Evolutionary conservation across 1,140 invertebrate species (phyloP).

Genomic region (Caenorhabditis briggsae): DNA sequence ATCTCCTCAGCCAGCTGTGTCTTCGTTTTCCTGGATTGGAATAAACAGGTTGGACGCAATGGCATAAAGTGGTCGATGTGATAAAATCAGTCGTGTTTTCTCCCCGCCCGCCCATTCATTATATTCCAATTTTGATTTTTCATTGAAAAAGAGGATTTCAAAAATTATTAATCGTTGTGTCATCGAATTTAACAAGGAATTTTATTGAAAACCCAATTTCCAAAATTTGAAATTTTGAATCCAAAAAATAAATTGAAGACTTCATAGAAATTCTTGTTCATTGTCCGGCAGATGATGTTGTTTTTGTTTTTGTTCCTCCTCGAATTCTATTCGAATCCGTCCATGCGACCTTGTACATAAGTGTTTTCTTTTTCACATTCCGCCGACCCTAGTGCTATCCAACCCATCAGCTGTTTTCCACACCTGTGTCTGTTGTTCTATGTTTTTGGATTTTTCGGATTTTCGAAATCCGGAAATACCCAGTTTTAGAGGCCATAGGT

Average conservation of each 20-base stretch:
- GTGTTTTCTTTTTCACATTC: slow-evolving; percentile 4
- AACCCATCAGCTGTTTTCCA: not conserved
- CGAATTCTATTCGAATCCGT: not conserved
- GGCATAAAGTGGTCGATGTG: slow-evolving; percentile 13
- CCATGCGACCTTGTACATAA: slow-evolving; percentile 17
- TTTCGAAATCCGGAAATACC: not conserved
- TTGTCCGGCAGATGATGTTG: not conserved
- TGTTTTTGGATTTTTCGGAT: not conserved
- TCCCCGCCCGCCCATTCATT: too few species aligned
- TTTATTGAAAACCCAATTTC: too few species aligned
- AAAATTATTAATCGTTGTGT: too few species aligned
- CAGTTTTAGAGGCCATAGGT: not conserved
- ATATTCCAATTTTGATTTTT: not conserved
- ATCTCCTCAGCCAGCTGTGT: not conserved
- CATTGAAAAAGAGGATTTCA: too few species aligned
- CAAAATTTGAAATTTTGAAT: not conserved
- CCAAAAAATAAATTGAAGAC: slow-evolving; percentile 10
- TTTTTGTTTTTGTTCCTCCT: not conserved
- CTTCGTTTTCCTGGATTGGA: not conserved
- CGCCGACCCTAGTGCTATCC: not conserved
- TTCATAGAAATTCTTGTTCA: too few species aligned
- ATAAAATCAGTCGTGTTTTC: slow-evolving; percentile 35
- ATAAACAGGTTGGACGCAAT: slow-evolving; percentile 9
- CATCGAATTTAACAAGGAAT: too few species aligned
- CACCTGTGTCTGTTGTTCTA: not conserved